Evolutionary conservation across 2,888 invertebrate genomes (phyloP).

Genomic region (Thyatira batis): DNA sequence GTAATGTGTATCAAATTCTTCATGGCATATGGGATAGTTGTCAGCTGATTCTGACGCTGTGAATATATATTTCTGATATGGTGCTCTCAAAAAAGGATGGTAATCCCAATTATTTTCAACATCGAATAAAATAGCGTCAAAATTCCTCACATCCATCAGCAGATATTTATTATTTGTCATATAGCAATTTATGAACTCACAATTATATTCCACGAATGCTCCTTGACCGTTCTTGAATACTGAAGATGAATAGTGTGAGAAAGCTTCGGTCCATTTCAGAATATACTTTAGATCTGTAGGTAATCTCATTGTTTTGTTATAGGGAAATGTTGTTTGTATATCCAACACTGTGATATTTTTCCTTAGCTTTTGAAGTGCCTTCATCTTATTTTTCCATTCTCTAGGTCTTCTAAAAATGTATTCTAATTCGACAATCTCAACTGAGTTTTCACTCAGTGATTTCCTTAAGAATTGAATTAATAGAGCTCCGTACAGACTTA

Average conservation of each 20-base stretch:
- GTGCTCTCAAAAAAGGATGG: constrained; percentile 46
- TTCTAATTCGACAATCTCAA: constrained; percentile 44
- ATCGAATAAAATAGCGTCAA: constrained; percentile 80
- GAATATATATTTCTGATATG: constrained; percentile 76
- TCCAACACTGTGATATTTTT: constrained; percentile 29
- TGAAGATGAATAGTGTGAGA: constrained; percentile 33
- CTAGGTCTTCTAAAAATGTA: constrained; percentile 39
- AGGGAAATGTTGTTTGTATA: constrained; percentile 12
- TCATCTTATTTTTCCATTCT: constrained; percentile 31
- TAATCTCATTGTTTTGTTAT: constrained; percentile 40
- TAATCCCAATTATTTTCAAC: constrained; percentile 60
- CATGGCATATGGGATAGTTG: constrained; percentile 50
- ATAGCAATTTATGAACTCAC: constrained; percentile 69
- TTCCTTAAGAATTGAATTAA: constrained; percentile 44
- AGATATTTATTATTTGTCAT: constrained; percentile 54
- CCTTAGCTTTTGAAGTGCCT: constrained; percentile 32
- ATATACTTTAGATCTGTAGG: constrained; percentile 60
- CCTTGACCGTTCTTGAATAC: constrained; percentile 45
- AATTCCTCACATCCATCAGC: constrained; percentile 54
- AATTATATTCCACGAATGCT: constrained; percentile 51
- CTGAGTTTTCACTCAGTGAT: constrained; percentile 24
- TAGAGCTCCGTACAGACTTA: constrained; percentile 41
- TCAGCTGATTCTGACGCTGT: constrained; percentile 55
- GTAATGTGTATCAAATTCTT: constrained; percentile 49
- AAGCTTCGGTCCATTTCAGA: constrained; percentile 51